Evolutionary conservation across 2,888 invertebrate species (phyloP).

Genomic region (Metalampra italica): DNA sequence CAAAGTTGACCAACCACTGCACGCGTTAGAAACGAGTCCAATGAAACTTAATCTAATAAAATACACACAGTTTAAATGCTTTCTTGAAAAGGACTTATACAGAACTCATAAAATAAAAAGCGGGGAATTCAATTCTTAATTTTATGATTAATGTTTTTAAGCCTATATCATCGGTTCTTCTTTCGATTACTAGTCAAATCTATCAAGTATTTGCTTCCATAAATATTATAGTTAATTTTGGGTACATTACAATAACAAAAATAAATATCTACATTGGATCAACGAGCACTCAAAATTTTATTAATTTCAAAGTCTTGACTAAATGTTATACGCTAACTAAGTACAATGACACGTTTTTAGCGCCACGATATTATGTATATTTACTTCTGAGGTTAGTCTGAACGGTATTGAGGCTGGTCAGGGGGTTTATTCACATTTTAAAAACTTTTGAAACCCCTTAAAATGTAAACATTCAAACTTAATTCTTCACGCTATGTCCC

Average conservation of each 20-base stretch:
- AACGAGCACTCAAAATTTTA: constrained; percentile 67
- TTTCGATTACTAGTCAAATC: constrained; percentile 42
- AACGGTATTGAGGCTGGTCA: constrained; percentile 1
- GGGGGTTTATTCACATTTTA: too few species aligned
- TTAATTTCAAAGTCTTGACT: constrained; percentile 66
- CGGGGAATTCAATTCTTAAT: constrained; percentile 22
- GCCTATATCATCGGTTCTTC: constrained; percentile 20
- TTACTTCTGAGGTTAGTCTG: constrained; percentile 4
- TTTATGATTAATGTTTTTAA: constrained; percentile 21
- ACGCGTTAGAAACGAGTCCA: constrained; percentile 31
- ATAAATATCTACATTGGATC: constrained; percentile 77
- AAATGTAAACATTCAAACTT: too few species aligned
- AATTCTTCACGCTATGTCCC: too few species aligned
- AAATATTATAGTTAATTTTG: constrained; percentile 69
- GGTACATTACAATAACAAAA: constrained; percentile 75
- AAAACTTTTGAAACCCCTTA: too few species aligned
- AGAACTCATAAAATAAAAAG: constrained; percentile 21
- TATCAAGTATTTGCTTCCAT: constrained; percentile 50
- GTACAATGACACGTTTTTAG: constrained; percentile 60
- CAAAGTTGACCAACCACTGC: constrained; percentile 28
- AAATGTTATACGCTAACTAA: constrained; percentile 70
- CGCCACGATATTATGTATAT: constrained; percentile 23
- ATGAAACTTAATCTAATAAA: constrained; percentile 40
- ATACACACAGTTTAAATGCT: constrained; percentile 66
- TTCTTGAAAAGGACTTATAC: constrained; percentile 42